A percentile compares a stretch with the other conserved stretches of the same genome.
phyloP scores from a whole-genome alignment of 1,140 invertebrate species.

The Papilio polytes region DNA sequence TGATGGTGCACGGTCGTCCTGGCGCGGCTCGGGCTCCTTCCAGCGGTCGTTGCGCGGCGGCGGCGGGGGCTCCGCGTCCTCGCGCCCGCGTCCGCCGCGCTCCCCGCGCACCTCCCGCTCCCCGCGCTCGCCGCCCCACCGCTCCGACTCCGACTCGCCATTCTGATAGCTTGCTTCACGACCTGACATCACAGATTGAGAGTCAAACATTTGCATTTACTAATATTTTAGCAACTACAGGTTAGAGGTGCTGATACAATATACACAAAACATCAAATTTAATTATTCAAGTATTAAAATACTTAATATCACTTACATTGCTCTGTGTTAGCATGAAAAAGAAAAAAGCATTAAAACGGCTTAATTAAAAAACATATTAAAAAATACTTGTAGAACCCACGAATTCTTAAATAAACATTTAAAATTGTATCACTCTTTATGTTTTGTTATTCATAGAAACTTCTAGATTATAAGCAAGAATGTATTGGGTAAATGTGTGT shows the following conservation, averaged over 20 bases:
- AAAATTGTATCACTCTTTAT: no score
- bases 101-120: slow-evolving; percentile 60
- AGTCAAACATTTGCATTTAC: neutral
- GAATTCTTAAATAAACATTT: no score
- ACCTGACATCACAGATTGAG: slow-evolving; percentile 50
- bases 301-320: slow-evolving; percentile 37
- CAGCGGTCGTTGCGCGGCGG: slow-evolving; percentile 89
- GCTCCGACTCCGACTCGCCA: slow-evolving; percentile 76
- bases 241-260: no score
- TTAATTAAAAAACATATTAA: neutral
- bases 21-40: slow-evolving; percentile 87
- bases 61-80: slow-evolving; percentile 77
- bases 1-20: slow-evolving; percentile 77
- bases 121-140: slow-evolving; percentile 67
- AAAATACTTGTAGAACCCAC: no score
- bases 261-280: no score
- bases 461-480: no score
- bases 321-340: slow-evolving; percentile 36
- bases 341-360: slow-evolving; percentile 30
- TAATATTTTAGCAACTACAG: no score
- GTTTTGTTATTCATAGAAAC: no score
- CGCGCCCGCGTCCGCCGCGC: slow-evolving; percentile 73
- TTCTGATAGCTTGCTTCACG: slow-evolving; percentile 81
- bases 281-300: neutral
- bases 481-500: neutral